phyloP scores from a whole-genome alignment of 1,140 invertebrate species.

The Hesperophylax magnus region DNA sequence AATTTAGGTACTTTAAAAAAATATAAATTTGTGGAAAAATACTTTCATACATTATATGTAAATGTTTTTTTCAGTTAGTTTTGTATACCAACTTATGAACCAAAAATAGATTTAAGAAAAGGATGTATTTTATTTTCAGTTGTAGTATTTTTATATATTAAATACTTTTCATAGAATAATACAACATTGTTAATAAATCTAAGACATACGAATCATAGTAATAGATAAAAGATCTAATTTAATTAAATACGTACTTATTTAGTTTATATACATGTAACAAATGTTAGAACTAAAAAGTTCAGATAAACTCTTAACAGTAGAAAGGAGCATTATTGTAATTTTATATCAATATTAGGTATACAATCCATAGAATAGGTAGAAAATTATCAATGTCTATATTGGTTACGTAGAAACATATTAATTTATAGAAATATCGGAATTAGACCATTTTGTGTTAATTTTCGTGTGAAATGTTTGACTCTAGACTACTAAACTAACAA shows the following conservation, averaged over 20 bases:
- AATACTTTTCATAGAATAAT: background rate
- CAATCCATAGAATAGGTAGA: constrained; percentile 7
- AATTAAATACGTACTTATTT: background rate
- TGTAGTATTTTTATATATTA: background rate
- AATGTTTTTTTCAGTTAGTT: background rate
- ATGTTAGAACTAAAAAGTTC: too few relatives aligned
- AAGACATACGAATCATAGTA: background rate
- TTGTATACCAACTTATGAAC: background rate
- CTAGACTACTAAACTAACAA: constrained; percentile 20
- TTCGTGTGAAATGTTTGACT: constrained; percentile 13
- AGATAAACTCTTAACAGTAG: too few relatives aligned
- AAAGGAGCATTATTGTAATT: background rate
- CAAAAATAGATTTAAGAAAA: constrained; percentile 1
- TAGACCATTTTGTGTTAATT: constrained; percentile 21
- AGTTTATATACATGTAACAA: too few relatives aligned
- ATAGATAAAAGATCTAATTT: background rate
- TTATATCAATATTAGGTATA: constrained; percentile 1
- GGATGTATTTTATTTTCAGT: background rate
- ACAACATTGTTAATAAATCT: background rate
- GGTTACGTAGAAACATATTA: background rate
- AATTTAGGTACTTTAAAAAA: too few relatives aligned
- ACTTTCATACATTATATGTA: too few relatives aligned
- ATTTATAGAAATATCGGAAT: constrained; percentile 1
- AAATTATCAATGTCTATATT: background rate
- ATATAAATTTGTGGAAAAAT: too few relatives aligned